Conservation (phyloP, 1,140 invertebrate species). For the Melipona quadrifasciata region DNA sequence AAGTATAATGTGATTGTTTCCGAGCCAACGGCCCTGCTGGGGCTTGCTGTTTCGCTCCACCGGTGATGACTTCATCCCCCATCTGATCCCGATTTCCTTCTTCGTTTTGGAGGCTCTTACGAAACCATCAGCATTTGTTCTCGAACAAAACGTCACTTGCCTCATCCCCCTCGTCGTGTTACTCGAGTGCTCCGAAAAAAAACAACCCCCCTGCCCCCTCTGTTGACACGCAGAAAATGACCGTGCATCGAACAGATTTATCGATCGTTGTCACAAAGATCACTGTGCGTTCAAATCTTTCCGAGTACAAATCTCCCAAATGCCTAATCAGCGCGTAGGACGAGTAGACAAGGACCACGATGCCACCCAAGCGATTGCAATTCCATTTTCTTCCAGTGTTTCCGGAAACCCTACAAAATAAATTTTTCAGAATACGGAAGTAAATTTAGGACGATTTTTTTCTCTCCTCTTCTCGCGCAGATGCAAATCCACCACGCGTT, state of each 20-base stretch:
- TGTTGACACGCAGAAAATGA: background rate
- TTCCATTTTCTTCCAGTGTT: too few relatives aligned
- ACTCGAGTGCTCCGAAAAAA: conserved; percentile 1
- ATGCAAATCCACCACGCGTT: too few relatives aligned
- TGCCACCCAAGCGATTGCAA: too few relatives aligned
- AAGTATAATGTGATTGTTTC: conserved; percentile 82
- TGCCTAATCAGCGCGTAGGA: too few relatives aligned
- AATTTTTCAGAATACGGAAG: too few relatives aligned
- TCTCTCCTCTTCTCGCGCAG: too few relatives aligned
- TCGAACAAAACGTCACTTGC: conserved; percentile 8
- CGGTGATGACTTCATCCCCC: conserved; percentile 79
- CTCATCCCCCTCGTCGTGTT: background rate
- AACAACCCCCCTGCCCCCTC: background rate
- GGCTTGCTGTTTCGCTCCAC: conserved; percentile 54
- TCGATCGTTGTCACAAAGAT: background rate
- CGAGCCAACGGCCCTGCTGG: conserved; percentile 71
- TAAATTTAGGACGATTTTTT: too few relatives aligned
- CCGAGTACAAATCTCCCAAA: background rate
- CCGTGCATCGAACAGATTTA: background rate
- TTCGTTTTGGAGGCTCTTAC: conserved; percentile 30
- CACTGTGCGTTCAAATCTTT: too few relatives aligned
- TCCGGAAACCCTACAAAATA: background rate
- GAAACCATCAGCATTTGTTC: conserved; percentile 7
- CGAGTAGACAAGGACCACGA: too few relatives aligned
- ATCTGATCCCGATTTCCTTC: conserved; percentile 69